phyloP scores from a whole-genome alignment of 2,113 vertebrate genomes.

The Aphyosemion australe region DNA sequence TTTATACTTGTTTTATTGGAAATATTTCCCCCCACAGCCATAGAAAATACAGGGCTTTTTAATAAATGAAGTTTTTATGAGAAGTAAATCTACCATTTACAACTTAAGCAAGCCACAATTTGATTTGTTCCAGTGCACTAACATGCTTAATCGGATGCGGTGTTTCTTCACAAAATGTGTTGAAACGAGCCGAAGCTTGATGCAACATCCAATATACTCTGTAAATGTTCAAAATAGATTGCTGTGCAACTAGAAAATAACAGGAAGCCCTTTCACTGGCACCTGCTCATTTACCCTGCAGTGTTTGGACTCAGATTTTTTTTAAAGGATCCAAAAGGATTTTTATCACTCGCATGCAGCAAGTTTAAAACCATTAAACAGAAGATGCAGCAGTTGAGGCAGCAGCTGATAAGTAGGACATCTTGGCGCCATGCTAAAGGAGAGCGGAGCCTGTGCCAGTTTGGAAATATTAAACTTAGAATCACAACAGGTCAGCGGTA shows the following conservation, averaged over 20 bases:
- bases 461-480: constrained; percentile 32
- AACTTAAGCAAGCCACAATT: background rate
- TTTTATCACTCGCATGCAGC: constrained; percentile 25
- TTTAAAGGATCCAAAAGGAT: constrained; percentile 22
- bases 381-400: constrained; percentile 39
- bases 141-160: constrained; percentile 4
- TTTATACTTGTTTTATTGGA: background rate
- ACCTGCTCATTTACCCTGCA: constrained; percentile 50
- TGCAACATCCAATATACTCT: constrained; percentile 16
- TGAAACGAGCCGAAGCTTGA: constrained; percentile 27
- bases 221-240: constrained; percentile 49
- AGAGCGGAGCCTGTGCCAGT: constrained; percentile 22
- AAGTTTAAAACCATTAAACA: constrained; percentile 47
- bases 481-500: constrained; percentile 38
- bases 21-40: background rate
- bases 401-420: constrained; percentile 49
- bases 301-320: constrained; percentile 42
- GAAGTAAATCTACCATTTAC: background rate
- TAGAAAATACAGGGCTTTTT: too few species aligned
- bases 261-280: constrained; percentile 38
- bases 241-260: constrained; percentile 31
- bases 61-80: background rate
- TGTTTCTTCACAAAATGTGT: constrained; percentile 3
- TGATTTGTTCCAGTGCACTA: constrained; percentile 5
- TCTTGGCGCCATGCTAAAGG: constrained; percentile 41